phyloP scores from a whole-genome alignment of 2,888 invertebrate species.

The Pollenia angustigena region DNA sequence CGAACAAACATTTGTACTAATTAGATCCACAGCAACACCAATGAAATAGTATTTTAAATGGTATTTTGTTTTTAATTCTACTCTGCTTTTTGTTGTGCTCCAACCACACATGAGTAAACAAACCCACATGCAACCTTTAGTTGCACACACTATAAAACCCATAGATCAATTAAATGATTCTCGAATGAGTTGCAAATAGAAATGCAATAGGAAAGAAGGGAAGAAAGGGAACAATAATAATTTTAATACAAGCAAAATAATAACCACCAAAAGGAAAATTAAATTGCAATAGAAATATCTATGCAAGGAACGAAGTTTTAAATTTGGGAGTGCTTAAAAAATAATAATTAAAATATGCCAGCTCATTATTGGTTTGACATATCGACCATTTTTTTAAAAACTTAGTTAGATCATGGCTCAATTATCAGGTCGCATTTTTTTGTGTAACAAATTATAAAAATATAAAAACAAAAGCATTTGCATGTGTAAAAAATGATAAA shows the following conservation, averaged over 20 bases:
- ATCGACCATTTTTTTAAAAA: too few relatives aligned
- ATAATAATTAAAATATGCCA: not conserved
- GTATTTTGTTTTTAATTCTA: slow-evolving; percentile 43
- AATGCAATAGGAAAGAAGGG: not conserved
- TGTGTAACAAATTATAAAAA: too few relatives aligned
- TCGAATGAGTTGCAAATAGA: slow-evolving; percentile 10
- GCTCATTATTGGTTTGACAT: too few relatives aligned
- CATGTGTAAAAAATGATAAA: too few relatives aligned
- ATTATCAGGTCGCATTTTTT: too few relatives aligned
- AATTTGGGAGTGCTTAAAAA: not conserved
- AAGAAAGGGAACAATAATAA: slow-evolving; percentile 13
- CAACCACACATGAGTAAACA: slow-evolving; percentile 36
- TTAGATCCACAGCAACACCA: slow-evolving; percentile 60
- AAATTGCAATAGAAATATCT: slow-evolving; percentile 22
- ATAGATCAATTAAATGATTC: not conserved
- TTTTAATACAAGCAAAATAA: slow-evolving; percentile 34
- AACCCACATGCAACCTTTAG: slow-evolving; percentile 41
- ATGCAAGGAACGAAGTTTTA: not conserved
- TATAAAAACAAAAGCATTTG: too few relatives aligned
- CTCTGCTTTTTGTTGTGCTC: not conserved
- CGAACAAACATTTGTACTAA: slow-evolving; percentile 65
- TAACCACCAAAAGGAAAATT: slow-evolving; percentile 38
- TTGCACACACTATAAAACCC: not conserved
- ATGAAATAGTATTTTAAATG: slow-evolving; percentile 34
- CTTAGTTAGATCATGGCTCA: too few relatives aligned